A percentile compares a stretch with the other conserved stretches of the same genome.
Evolutionary conservation across 2,888 invertebrate species (phyloP).

Genomic region (Hoplodrina blanda): DNA sequence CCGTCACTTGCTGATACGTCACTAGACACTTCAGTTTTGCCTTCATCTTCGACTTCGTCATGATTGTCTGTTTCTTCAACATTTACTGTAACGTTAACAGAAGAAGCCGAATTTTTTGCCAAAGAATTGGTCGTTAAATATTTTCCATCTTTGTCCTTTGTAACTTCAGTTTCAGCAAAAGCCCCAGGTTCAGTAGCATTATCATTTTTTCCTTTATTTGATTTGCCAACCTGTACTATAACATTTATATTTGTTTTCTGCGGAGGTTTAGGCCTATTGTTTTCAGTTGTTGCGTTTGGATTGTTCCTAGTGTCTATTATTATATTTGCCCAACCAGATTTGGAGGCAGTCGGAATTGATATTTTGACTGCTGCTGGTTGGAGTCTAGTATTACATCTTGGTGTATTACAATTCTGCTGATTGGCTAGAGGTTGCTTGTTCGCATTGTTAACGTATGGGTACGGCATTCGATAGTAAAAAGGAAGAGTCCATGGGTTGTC

Average conservation of each 20-base stretch:
- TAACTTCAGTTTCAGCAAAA: conserved; percentile 16
- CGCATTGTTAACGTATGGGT: conserved; percentile 36
- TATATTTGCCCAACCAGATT: conserved; percentile 64
- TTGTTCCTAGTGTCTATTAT: conserved; percentile 63
- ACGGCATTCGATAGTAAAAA: conserved; percentile 29
- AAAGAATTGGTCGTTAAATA: conserved; percentile 2
- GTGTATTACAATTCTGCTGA: conserved; percentile 30
- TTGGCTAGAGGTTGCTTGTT: conserved; percentile 5
- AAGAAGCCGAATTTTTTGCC: neutral
- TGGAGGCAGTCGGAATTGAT: conserved; percentile 53
- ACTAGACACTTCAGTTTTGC: neutral
- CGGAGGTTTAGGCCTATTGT: neutral
- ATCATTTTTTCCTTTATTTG: neutral
- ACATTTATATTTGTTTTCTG: conserved; percentile 39
- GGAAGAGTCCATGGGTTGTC: conserved; percentile 12
- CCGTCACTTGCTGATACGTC: neutral
- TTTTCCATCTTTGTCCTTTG: conserved; percentile 11
- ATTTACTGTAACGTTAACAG: neutral
- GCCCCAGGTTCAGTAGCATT: conserved; percentile 6
- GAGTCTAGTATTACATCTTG: conserved; percentile 14
- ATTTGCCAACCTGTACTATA: conserved; percentile 22
- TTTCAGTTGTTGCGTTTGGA: neutral
- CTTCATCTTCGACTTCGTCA: neutral
- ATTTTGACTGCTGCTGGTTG: conserved; percentile 47
- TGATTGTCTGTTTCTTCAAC: neutral